These are phyloP conservation scores for Phyllostomus discolor DNA, from an alignment of 2,113 vertebrate species.

Conservation along the genomic window DNA sequence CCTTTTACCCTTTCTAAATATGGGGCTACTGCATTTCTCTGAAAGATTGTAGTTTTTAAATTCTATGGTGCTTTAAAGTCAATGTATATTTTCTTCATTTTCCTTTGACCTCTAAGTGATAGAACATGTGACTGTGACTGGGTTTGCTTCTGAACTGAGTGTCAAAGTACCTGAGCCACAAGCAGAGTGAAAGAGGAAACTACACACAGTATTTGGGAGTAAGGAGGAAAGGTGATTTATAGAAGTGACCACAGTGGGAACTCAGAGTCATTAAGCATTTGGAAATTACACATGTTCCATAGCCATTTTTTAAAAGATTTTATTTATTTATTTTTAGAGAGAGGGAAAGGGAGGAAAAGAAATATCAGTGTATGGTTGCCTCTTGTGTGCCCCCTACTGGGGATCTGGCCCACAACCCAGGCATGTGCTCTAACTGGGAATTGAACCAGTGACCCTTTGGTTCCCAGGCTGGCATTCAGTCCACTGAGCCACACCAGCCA, in stretches of 20 bases:
- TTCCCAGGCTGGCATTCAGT: too few species aligned
- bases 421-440: too few species aligned
- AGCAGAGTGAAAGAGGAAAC: neutral
- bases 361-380: too few species aligned
- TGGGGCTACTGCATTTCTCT: neutral
- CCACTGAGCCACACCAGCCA: too few species aligned
- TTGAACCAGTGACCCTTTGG: too few species aligned
- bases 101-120: neutral
- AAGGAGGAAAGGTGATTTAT: fast-evolving
- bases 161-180: neutral
- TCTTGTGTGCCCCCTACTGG: too few species aligned
- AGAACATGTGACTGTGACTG: neutral
- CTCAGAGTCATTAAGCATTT: neutral
- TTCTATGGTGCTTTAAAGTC: neutral
- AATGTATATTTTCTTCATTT: neutral
- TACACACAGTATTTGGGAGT: too few species aligned
- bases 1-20: neutral
- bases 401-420: too few species aligned
- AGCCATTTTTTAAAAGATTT: neutral
- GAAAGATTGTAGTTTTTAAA: neutral
- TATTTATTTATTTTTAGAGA: too few species aligned
- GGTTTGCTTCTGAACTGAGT: neutral
- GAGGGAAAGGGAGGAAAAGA: too few species aligned
- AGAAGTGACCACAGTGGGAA: neutral
- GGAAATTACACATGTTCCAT: neutral